A percentile compares a stretch with the other conserved stretches of the same genome.
Evolutionary conservation across 1,140 invertebrate genomes (phyloP).

Genomic region (Drosophila orosa): DNA sequence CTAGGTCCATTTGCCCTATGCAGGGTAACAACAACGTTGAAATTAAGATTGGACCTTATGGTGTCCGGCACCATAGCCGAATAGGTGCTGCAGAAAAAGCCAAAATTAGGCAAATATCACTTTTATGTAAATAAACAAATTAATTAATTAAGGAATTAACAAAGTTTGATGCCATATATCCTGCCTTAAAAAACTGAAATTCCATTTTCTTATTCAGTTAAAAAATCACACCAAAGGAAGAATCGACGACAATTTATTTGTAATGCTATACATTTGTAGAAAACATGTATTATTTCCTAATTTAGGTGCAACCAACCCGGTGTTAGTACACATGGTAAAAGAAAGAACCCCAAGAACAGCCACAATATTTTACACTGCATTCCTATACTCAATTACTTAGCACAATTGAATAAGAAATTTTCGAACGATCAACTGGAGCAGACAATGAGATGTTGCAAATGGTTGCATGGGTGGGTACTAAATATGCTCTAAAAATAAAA

Average conservation of each 20-base stretch:
- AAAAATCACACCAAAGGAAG: no score
- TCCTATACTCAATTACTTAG: background rate
- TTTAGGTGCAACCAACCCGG: background rate
- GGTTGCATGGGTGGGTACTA: no score
- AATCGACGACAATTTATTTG: no score
- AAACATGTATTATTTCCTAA: no score
- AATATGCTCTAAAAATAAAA: no score
- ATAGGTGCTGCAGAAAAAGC: slow-evolving; percentile 86
- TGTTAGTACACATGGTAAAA: slow-evolving; percentile 1
- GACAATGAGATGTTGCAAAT: background rate
- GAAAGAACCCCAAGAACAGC: background rate
- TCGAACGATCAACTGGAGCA: background rate
- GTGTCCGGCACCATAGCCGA: slow-evolving; percentile 91
- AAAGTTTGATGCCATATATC: no score
- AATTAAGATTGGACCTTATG: slow-evolving; percentile 92
- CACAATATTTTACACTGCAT: background rate
- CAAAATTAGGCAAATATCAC: no score
- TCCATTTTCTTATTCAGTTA: no score
- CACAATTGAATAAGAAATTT: background rate
- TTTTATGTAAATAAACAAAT: no score
- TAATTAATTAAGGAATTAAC: no score
- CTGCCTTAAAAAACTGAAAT: no score
- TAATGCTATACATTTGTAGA: no score
- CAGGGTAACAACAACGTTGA: slow-evolving; percentile 90
- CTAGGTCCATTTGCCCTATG: slow-evolving; percentile 86